Evolutionary conservation across 2,113 vertebrate genomes (phyloP).

Genomic region (Willisornis vidua): DNA sequence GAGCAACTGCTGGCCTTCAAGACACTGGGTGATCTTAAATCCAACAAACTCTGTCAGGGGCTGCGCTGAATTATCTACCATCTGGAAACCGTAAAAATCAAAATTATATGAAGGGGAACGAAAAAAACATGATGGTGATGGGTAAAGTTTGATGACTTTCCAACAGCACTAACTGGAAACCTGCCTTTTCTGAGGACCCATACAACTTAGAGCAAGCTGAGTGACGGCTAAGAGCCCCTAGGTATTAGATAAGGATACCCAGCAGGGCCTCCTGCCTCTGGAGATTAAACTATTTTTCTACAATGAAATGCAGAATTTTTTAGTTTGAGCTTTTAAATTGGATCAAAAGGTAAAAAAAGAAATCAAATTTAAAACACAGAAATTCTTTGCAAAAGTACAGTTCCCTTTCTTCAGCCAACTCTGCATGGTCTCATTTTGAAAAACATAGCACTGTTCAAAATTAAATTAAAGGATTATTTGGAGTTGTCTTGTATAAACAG

Average conservation of each 20-base stretch:
- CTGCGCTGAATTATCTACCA: not conserved
- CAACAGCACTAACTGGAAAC: not conserved
- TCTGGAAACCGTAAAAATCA: conserved; percentile 23
- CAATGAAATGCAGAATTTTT: not conserved
- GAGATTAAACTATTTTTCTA: not conserved
- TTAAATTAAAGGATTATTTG: conserved; percentile 46
- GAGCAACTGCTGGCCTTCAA: not conserved
- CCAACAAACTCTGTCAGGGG: not conserved
- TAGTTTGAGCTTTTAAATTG: not conserved
- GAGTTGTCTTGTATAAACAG: conserved; percentile 29
- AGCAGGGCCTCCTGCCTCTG: not conserved
- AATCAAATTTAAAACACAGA: not conserved
- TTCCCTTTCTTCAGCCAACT: not conserved
- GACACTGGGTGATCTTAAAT: not conserved
- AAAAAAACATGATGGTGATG: not conserved
- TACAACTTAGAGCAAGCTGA: not conserved
- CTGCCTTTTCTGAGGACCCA: not conserved
- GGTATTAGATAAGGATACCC: not conserved
- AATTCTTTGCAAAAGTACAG: not conserved
- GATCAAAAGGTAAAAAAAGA: not conserved
- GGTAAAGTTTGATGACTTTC: not conserved
- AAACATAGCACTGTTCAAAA: not conserved
- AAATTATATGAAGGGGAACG: not conserved
- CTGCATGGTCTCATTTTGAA: not conserved
- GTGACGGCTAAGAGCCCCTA: not conserved